Evolutionary conservation across 1,140 invertebrate genomes (phyloP), one percentile per base, ranked within the genome.

Genomic region (Trialeurodes vaporariorum): DNA sequence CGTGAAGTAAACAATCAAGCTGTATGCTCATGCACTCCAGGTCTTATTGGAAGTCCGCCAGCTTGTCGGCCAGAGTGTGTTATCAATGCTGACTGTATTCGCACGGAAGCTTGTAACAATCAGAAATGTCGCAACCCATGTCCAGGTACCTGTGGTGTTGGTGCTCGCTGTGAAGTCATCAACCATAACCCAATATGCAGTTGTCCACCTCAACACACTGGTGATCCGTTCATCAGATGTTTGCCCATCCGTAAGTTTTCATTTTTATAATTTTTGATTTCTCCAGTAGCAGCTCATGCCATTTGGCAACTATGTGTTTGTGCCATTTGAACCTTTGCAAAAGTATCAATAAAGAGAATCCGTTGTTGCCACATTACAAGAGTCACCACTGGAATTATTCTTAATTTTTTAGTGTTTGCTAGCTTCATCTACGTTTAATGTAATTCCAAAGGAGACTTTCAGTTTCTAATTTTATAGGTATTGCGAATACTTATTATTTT

Each of bases 101-200:
- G 83, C 73, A 81, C 84, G 69, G 76, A 75, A 64, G 86, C 85
- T 61, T 87, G 86, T 73, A 83, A 86, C 61, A 80, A 83, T 65
- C 81, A 85, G 62, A 87, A 84, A 77, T 90, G 88, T 76, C 75
- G 78, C 69, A 85, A 88, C 75, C 87, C 87, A 66, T 90, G 88
- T 75, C 82, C 82, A n/a, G 87, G 87, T 21, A 84, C 85, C 21
- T 91, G 88, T 78, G 88, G 87, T 62, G 68, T 81, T 25, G 81
- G 82, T 70, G 83, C 88, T 17, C 73, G 81, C 1, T 90, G 88
- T 73, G 77, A 72, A 68, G 83, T 87, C 26, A 78, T 84, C 21
- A 86, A 86, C 75, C 85, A 87, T 69, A 84, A 80, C 63, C 83
- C 86, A n/a, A 81, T 83, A 58, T 88, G 86, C 73, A 82, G 81